Evolutionary conservation across 2,113 vertebrate species (phyloP).

Genomic region (Tichodroma muraria): DNA sequence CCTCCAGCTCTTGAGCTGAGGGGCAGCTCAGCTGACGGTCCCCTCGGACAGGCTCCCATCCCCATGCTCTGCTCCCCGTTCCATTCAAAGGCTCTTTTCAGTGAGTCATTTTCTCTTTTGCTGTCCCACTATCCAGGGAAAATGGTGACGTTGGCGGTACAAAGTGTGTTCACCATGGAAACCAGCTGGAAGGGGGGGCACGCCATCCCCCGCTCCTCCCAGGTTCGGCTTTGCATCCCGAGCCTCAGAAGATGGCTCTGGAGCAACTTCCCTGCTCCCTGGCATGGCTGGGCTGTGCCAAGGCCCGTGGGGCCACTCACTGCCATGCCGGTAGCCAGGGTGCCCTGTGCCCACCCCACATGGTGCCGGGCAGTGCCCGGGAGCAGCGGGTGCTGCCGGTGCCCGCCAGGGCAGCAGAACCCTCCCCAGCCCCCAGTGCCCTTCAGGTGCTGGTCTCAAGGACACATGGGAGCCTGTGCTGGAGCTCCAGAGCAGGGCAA

Average conservation of each 20-base stretch:
- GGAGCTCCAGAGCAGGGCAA: not conserved
- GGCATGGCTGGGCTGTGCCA: not conserved
- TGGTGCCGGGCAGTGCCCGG: accelerated
- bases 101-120: constrained; percentile 56
- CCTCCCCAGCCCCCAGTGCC: not conserved
- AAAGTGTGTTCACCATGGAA: constrained; percentile 64
- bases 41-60: not conserved
- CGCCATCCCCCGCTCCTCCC: not conserved
- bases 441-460: not conserved
- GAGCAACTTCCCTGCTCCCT: not conserved
- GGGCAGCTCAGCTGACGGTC: not conserved
- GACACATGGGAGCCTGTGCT: not conserved
- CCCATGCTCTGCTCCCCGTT: not conserved
- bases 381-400: not conserved
- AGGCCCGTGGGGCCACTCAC: accelerated
- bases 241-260: constrained; percentile 48
- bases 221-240: not conserved
- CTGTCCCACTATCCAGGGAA: constrained; percentile 56
- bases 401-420: not conserved
- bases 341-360: accelerated
- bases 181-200: constrained; percentile 25
- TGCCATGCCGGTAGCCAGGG: accelerated
- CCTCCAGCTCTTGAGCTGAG: not conserved
- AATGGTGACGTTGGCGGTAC: constrained; percentile 47
- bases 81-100: not conserved